A percentile compares a stretch with the other conserved stretches of the same genome.
Conservation (phyloP, 1,140 invertebrate species). For the Calephelis nemesis region DNA sequence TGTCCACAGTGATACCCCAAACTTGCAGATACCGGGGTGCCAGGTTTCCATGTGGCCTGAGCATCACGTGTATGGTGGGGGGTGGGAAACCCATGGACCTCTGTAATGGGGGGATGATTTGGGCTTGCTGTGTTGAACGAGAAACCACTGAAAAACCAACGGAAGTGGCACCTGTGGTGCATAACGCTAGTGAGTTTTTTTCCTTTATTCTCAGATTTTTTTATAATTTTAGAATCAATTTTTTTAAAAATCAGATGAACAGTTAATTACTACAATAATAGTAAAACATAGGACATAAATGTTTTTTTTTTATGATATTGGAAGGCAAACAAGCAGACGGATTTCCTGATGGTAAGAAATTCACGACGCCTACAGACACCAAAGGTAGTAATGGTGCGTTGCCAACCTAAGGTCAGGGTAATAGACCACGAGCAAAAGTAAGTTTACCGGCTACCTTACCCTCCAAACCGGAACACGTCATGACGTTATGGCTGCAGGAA, state of each 20-base stretch:
- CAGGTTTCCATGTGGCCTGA: conserved; percentile 92
- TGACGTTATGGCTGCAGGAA: too few species aligned
- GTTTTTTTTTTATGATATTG: too few species aligned
- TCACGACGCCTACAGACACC: too few species aligned
- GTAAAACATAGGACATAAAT: too few species aligned
- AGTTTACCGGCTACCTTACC: too few species aligned
- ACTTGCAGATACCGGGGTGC: conserved; percentile 93
- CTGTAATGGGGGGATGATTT: conserved; percentile 95
- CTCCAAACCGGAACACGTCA: too few species aligned
- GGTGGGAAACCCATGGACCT: conserved; percentile 92
- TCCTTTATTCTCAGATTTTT: neutral
- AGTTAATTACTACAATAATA: too few species aligned
- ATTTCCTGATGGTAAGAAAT: too few species aligned
- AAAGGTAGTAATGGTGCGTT: too few species aligned
- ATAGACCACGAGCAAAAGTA: too few species aligned
- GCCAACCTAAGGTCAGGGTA: too few species aligned
- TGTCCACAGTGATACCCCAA: conserved; percentile 91
- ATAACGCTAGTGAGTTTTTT: conserved; percentile 91
- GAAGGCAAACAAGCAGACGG: too few species aligned
- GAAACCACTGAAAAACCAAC: conserved; percentile 81
- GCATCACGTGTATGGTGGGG: conserved; percentile 92
- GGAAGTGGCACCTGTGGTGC: conserved; percentile 80
- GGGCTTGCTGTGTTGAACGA: conserved; percentile 94
- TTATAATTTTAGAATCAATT: neutral
- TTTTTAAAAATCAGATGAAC: neutral